phyloP scores from a whole-genome alignment of 1,140 invertebrate species.

The Ceratosolen fusciceps region DNA sequence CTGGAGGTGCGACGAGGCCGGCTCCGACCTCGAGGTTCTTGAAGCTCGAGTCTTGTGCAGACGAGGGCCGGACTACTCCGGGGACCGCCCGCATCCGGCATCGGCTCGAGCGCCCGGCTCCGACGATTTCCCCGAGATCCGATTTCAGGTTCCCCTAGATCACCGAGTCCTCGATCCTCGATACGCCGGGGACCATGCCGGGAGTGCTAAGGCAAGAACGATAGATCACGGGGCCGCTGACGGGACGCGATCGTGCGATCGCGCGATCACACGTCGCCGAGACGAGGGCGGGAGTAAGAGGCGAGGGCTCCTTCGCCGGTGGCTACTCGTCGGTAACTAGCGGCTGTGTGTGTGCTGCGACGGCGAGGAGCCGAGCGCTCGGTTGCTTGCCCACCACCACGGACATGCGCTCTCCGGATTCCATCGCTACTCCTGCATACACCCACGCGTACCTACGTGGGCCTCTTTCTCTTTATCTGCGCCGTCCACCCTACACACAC shows the following conservation, averaged over 20 bases:
- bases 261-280: background rate
- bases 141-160: background rate
- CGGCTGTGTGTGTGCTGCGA: conserved; percentile 9
- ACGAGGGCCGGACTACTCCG: background rate
- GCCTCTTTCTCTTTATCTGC: background rate
- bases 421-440: too few species aligned
- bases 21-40: background rate
- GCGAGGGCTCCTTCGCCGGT: conserved; percentile 20
- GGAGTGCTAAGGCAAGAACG: too few species aligned
- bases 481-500: background rate
- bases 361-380: conserved; percentile 5
- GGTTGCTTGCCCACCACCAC: conserved; percentile 40
- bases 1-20: background rate
- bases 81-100: background rate
- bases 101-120: background rate
- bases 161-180: background rate
- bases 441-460: conserved; percentile 13
- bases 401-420: conserved; percentile 41
- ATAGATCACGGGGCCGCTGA: background rate
- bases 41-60: background rate
- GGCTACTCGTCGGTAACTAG: conserved; percentile 46
- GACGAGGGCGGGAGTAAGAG: conserved; percentile 12
- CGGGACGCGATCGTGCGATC: background rate
- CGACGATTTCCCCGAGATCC: background rate
- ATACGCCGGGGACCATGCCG: background rate